Evolutionary conservation across 2,888 invertebrate species (phyloP).

Genomic region (Listrodromus nycthemerus): DNA sequence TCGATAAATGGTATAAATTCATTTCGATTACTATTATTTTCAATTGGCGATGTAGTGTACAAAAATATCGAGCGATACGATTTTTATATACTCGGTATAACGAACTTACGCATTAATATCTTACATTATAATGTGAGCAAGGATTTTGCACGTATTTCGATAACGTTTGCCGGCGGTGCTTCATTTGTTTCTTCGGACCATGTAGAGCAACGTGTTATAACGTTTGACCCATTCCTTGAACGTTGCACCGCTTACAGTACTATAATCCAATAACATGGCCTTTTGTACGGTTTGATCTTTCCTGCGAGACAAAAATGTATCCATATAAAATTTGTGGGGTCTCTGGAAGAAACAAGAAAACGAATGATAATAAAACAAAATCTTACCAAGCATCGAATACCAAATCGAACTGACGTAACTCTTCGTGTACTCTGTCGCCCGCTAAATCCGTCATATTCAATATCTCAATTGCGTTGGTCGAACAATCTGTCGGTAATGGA

Average conservation of each 20-base stretch:
- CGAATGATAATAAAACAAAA: neutral
- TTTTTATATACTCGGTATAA: constrained; percentile 26
- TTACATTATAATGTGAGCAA: neutral
- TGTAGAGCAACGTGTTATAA: constrained; percentile 76
- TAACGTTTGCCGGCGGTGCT: constrained; percentile 2
- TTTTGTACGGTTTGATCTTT: constrained; percentile 76
- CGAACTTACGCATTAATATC: constrained; percentile 34
- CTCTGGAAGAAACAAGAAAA: neutral
- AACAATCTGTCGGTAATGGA: constrained; percentile 44
- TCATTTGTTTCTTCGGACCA: constrained; percentile 73
- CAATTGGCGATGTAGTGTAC: constrained; percentile 44
- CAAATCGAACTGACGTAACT: constrained; percentile 74
- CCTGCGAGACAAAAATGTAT: constrained; percentile 72
- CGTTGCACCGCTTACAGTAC: constrained; percentile 75
- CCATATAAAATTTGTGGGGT: neutral
- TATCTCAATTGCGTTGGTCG: constrained; percentile 72
- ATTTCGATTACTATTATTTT: constrained; percentile 26
- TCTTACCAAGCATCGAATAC: constrained; percentile 75
- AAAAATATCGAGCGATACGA: constrained; percentile 25
- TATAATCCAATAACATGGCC: constrained; percentile 73
- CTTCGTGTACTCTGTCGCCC: constrained; percentile 70
- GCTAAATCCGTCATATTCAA: constrained; percentile 69
- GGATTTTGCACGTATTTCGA: neutral
- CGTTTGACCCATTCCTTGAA: constrained; percentile 79
- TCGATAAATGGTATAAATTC: constrained; percentile 39